These are phyloP conservation scores for Chelonus formosanus DNA, from an alignment of 2,888 invertebrate species.

Conservation along the genomic window DNA sequence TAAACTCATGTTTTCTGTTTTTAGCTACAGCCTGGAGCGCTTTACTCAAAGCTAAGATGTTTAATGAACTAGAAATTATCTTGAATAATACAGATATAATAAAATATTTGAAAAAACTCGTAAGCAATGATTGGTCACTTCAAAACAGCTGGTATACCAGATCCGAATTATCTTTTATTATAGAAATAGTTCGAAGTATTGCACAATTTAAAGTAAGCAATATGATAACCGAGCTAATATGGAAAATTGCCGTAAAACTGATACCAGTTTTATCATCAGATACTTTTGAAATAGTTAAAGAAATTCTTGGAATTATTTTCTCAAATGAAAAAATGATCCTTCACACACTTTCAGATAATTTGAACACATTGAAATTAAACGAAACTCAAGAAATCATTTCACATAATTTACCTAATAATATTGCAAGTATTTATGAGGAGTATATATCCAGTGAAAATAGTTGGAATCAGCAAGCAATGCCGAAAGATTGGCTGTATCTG, in stretches of 20 bases:
- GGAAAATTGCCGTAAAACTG: slow-evolving; percentile 57
- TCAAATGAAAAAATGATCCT: slow-evolving; percentile 49
- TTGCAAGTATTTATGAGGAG: slow-evolving; percentile 48
- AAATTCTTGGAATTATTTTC: slow-evolving; percentile 51
- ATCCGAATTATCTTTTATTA: slow-evolving; percentile 52
- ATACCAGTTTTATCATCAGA: slow-evolving; percentile 58
- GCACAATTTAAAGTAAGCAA: slow-evolving; percentile 40
- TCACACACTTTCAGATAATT: slow-evolving; percentile 44
- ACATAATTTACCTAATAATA: slow-evolving; percentile 43
- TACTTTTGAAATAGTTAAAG: slow-evolving; percentile 44
- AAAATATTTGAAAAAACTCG: slow-evolving; percentile 52
- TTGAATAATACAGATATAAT: slow-evolving; percentile 45
- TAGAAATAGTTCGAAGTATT: slow-evolving; percentile 48
- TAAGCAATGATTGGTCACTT: slow-evolving; percentile 52
- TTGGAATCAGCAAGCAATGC: slow-evolving; percentile 74
- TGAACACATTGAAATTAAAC: slow-evolving; percentile 45
- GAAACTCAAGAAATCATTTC: slow-evolving; percentile 26
- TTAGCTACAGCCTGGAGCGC: slow-evolving; percentile 52
- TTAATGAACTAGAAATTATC: slow-evolving; percentile 44
- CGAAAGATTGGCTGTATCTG: slow-evolving; percentile 83
- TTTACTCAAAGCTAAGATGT: slow-evolving; percentile 40
- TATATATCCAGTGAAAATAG: slow-evolving; percentile 47
- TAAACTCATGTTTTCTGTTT: slow-evolving; percentile 66
- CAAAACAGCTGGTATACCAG: slow-evolving; percentile 60
- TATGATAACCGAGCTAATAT: slow-evolving; percentile 42